A percentile compares a stretch with the other conserved stretches of the same genome.
Conservation (phyloP, 2,797 vertebrate genomes). For the Chelonia mydas region DNA sequence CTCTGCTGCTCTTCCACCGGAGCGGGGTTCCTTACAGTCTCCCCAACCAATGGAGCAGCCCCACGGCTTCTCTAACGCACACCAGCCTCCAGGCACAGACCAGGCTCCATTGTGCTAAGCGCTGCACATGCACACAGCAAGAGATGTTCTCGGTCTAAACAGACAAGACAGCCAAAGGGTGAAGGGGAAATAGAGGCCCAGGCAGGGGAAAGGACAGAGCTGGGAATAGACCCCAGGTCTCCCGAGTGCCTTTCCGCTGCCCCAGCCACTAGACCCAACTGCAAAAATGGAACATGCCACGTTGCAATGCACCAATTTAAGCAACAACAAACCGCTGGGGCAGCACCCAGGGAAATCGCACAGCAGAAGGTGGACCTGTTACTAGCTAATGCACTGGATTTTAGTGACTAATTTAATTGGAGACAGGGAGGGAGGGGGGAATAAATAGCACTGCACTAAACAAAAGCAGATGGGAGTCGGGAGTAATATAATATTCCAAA, state of each 20-base stretch:
- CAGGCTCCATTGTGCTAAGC: neutral
- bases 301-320: neutral
- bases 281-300: neutral
- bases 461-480: constrained; percentile 20
- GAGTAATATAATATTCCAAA: constrained; percentile 59
- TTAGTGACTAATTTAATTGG: neutral
- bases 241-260: neutral
- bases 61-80: neutral
- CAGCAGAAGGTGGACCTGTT: neutral
- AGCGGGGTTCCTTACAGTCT: neutral
- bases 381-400: neutral
- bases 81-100: neutral
- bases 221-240: neutral
- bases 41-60: neutral
- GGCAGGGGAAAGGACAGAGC: fast-evolving
- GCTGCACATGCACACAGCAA: neutral
- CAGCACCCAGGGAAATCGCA: neutral
- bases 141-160: fast-evolving
- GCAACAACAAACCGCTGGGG: neutral
- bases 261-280: neutral
- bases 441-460: fast-evolving
- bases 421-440: neutral
- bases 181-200: neutral
- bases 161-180: neutral
- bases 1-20: neutral